A percentile compares a stretch with the other conserved stretches of the same genome.
These are phyloP conservation scores for Spheniscus humboldti DNA, from an alignment of 2,797 vertebrate species.

Conservation along the genomic window DNA sequence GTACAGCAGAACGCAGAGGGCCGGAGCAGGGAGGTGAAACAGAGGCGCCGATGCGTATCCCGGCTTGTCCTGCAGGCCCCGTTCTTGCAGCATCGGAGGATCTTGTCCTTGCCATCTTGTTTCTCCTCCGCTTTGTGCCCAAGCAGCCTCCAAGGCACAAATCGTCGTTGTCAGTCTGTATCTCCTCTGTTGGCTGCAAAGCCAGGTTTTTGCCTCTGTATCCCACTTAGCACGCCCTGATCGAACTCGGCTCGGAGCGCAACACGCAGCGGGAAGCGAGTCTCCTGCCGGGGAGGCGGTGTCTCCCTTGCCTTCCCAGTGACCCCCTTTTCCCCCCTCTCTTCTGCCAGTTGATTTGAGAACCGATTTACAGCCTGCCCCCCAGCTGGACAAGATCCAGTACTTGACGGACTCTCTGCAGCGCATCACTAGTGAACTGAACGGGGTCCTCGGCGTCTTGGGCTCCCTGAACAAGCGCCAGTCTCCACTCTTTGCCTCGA, in stretches of 20 bases:
- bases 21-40: background rate
- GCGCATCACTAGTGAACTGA: conserved; percentile 84
- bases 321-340: background rate
- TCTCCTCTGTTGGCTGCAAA: background rate
- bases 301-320: background rate
- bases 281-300: background rate
- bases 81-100: background rate
- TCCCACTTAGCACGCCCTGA: background rate
- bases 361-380: background rate
- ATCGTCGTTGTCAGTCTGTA: background rate
- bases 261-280: accelerated
- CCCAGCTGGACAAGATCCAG: conserved; percentile 78
- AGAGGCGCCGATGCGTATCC: accelerated
- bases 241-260: background rate
- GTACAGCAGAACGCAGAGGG: accelerated
- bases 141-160: background rate
- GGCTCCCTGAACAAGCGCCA: conserved; percentile 71
- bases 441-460: conserved; percentile 76
- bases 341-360: background rate
- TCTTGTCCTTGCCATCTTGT: background rate
- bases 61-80: background rate
- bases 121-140: background rate
- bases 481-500: background rate
- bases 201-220: background rate
- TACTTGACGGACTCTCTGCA: conserved; percentile 82